Conservation (phyloP, 2,888 invertebrate species). For the Argyresthia albistria region DNA sequence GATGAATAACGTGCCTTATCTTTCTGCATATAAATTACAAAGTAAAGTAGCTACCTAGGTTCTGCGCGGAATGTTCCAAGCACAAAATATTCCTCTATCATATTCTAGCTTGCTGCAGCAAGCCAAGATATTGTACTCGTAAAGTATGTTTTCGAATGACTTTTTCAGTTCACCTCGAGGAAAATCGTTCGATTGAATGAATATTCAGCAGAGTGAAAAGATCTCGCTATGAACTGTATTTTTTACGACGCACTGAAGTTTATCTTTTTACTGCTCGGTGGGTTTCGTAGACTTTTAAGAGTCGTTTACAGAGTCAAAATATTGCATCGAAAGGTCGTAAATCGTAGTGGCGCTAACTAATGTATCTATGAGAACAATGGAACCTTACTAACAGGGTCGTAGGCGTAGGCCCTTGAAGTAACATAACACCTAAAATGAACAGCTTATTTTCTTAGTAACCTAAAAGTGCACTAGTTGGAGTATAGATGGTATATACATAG, state of each 20-base stretch:
- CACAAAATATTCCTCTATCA: not conserved
- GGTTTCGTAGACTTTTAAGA: not conserved
- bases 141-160: slow-evolving; percentile 1
- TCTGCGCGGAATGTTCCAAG: not conserved
- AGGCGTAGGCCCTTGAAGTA: no score
- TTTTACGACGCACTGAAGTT: slow-evolving; percentile 1
- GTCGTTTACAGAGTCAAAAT: not conserved
- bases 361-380: no score
- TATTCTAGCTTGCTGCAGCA: not conserved
- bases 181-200: slow-evolving; percentile 13
- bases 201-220: slow-evolving; percentile 13
- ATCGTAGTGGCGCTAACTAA: no score
- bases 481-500: no score
- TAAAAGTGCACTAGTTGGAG: no score
- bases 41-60: not conserved
- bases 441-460: no score
- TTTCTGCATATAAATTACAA: not conserved
- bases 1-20: not conserved
- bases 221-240: slow-evolving; percentile 10
- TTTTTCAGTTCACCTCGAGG: slow-evolving; percentile 9
- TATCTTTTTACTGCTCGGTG: not conserved
- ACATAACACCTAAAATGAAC: no score
- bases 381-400: no score
- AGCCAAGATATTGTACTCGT: no score
- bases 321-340: no score